phyloP scores from a whole-genome alignment of 1,140 invertebrate species.

The Rhagoletis zephyria region DNA sequence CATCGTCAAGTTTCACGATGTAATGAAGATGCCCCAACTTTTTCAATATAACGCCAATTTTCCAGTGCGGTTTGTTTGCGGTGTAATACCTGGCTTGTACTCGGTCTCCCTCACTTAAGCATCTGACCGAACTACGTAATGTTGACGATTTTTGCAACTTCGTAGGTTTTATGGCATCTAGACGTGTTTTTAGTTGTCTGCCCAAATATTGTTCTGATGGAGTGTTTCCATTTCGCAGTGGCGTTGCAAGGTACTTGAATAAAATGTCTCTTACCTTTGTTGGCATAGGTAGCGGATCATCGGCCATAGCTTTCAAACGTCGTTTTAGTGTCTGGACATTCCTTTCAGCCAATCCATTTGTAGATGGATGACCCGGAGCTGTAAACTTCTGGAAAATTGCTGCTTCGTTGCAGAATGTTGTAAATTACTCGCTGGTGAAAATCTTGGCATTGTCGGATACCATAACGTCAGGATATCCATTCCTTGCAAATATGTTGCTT shows the following conservation, averaged over 20 bases:
- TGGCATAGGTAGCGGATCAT: conserved; percentile 55
- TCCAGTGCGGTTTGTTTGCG: conserved; percentile 20
- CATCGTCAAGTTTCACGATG: background rate
- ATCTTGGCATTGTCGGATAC: background rate
- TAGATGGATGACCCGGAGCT: conserved; percentile 67
- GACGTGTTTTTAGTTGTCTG: conserved; percentile 52
- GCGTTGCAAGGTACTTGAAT: conserved; percentile 61
- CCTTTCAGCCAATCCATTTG: conserved; percentile 69
- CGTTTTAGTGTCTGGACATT: conserved; percentile 68
- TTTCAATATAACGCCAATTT: background rate
- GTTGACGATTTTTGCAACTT: no score
- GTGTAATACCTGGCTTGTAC: no score
- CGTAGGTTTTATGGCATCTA: conserved; percentile 30
- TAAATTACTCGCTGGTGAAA: conserved; percentile 21
- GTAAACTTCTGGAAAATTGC: conserved; percentile 65
- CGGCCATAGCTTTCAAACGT: conserved; percentile 58
- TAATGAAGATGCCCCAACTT: background rate
- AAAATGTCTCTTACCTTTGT: conserved; percentile 61
- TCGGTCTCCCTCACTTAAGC: no score
- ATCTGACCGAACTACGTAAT: no score
- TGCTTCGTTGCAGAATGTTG: background rate
- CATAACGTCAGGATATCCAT: background rate
- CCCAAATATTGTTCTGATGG: conserved; percentile 57
- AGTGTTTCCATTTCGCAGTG: conserved; percentile 56
- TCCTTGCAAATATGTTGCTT: conserved; percentile 2